Conservation (phyloP, 2,113 vertebrate genomes). For the Trinectes maculatus region DNA sequence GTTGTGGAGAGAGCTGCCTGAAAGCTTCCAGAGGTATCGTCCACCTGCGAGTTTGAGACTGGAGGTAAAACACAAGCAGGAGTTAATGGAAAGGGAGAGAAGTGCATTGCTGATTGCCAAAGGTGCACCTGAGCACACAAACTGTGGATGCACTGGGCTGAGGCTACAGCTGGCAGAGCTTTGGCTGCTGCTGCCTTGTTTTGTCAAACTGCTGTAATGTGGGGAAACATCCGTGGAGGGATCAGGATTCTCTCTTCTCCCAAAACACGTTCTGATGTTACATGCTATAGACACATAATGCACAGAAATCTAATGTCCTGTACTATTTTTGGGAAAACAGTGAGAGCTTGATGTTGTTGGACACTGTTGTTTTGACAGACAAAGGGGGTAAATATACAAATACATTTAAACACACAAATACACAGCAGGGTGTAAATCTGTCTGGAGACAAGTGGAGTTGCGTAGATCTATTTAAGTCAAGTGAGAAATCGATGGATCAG, state of each 20-base stretch:
- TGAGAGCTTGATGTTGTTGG: background rate
- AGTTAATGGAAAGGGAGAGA: conserved; percentile 5
- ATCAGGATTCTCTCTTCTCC: conserved; percentile 1
- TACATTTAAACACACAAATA: background rate
- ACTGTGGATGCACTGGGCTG: conserved; percentile 60
- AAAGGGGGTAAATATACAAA: background rate
- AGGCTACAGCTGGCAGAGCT: conserved; percentile 61
- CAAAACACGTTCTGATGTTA: conserved; percentile 7
- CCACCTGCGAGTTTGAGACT: background rate
- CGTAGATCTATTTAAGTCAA: too few species aligned
- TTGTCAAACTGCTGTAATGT: conserved; percentile 61
- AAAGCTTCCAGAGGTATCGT: conserved; percentile 9
- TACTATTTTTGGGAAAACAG: background rate
- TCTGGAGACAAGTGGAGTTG: conserved; percentile 13
- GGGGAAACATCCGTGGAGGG: conserved; percentile 29
- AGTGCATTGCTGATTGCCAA: conserved; percentile 17
- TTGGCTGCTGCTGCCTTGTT: conserved; percentile 53
- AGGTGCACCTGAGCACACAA: conserved; percentile 74
- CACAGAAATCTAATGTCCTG: background rate
- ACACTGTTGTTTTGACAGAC: background rate
- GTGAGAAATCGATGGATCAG: conserved; percentile 5
- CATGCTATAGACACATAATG: background rate
- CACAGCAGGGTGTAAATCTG: background rate
- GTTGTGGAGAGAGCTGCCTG: conserved; percentile 4
- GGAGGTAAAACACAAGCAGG: conserved; percentile 2